Evolutionary conservation across 1,140 invertebrate genomes (phyloP).

Genomic region (Cotesia vestalis): DNA sequence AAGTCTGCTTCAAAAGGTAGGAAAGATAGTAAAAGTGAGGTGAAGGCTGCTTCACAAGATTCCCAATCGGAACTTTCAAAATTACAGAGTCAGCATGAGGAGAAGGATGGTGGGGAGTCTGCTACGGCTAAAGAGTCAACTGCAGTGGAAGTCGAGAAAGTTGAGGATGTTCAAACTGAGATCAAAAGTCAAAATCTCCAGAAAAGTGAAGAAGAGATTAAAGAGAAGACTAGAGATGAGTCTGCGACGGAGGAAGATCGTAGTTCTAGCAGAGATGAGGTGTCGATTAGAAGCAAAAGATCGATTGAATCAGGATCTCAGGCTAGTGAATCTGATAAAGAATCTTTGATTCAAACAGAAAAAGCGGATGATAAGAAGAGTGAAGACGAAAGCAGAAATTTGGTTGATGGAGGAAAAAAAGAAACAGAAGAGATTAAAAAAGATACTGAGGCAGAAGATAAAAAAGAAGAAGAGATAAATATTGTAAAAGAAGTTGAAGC

Average conservation of each 20-base stretch:
- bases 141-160: background rate
- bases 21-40: constrained; percentile 36
- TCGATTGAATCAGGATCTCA: constrained; percentile 44
- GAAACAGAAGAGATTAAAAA: background rate
- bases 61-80: constrained; percentile 37
- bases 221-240: background rate
- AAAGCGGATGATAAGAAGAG: background rate
- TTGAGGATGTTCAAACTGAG: background rate
- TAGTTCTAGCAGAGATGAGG: constrained; percentile 40
- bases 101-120: background rate
- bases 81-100: constrained; percentile 45
- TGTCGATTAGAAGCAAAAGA: constrained; percentile 43
- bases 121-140: background rate
- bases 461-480: background rate
- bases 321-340: constrained; percentile 13
- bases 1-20: constrained; percentile 35
- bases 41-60: constrained; percentile 35
- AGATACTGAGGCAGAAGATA: background rate
- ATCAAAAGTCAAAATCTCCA: background rate
- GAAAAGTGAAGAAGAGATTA: background rate
- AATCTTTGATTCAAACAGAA: constrained; percentile 1
- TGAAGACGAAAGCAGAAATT: background rate
- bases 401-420: background rate
- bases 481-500: background rate
- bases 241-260: background rate